Conservation (phyloP, 2,113 vertebrate species). For the Upupa epops region DNA sequence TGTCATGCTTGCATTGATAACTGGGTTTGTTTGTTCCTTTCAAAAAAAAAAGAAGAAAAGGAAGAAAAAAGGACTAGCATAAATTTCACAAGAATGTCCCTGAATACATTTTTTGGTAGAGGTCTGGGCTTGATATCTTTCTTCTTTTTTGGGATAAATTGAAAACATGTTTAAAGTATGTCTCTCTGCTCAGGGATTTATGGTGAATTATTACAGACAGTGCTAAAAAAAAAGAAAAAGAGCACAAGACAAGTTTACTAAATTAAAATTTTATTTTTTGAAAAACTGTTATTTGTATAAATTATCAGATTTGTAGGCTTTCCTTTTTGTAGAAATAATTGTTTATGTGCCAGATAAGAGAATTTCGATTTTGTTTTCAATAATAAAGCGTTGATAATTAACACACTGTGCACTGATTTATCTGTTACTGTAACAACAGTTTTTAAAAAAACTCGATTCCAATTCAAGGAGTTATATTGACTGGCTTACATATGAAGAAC, state of each 20-base stretch:
- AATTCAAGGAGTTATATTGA: background rate
- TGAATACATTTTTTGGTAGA: conserved; percentile 66
- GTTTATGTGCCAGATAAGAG: conserved; percentile 87
- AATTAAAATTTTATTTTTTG: conserved; percentile 98
- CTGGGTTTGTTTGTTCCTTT: conserved; percentile 38
- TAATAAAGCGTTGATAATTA: conserved; percentile 90
- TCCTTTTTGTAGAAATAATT: conserved; percentile 90
- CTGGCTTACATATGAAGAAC: background rate
- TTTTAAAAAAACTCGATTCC: background rate
- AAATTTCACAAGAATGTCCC: conserved; percentile 70
- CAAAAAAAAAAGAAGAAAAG: background rate
- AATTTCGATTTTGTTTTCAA: conserved; percentile 86
- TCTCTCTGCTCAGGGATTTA: conserved; percentile 98
- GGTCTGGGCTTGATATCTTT: conserved; percentile 71
- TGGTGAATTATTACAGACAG: conserved; percentile 85
- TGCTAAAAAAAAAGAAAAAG: conserved; percentile 80
- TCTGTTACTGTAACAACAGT: background rate
- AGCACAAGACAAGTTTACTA: conserved; percentile 91
- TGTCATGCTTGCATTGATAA: conserved; percentile 52
- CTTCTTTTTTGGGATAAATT: conserved; percentile 65
- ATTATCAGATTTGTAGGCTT: conserved; percentile 96
- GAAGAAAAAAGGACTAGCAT: conserved; percentile 22
- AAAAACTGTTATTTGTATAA: conserved; percentile 96
- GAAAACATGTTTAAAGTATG: conserved; percentile 79
- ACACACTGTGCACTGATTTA: conserved; percentile 30